A percentile compares a stretch with the other conserved stretches of the same genome.
These are phyloP conservation scores for Dunckerocampus dactyliophorus DNA, from an alignment of 2,113 vertebrate species.

Conservation along the genomic window DNA sequence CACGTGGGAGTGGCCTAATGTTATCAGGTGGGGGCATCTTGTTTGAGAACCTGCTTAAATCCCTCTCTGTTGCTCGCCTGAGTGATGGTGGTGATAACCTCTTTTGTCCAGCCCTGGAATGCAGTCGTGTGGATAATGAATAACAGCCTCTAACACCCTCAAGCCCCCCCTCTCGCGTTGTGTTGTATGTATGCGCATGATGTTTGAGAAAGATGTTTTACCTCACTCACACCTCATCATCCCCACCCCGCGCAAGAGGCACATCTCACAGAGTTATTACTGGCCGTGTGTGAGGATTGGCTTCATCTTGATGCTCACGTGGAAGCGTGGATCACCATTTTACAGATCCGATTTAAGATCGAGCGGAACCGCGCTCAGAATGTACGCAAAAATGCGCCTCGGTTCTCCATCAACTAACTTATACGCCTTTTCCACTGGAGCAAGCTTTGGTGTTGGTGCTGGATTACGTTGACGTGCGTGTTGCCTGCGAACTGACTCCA, in stretches of 20 bases:
- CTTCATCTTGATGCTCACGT: too few species aligned
- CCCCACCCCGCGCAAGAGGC: constrained; percentile 7
- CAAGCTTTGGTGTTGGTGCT: too few species aligned
- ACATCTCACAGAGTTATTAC: constrained; percentile 26
- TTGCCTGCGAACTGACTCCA: too few species aligned
- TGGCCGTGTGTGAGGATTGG: constrained; percentile 14
- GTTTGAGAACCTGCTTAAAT: constrained; percentile 70
- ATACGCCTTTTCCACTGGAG: too few species aligned
- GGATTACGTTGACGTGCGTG: too few species aligned
- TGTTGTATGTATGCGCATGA: constrained; percentile 47
- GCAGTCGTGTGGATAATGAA: constrained; percentile 72
- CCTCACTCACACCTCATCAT: constrained; percentile 42
- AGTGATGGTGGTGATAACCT: constrained; percentile 70
- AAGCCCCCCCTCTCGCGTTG: constrained; percentile 35
- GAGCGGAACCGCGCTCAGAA: too few species aligned
- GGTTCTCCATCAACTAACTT: too few species aligned
- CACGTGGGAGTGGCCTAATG: constrained; percentile 71
- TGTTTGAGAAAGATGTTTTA: constrained; percentile 57
- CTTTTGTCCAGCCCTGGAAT: constrained; percentile 68
- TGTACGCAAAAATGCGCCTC: too few species aligned
- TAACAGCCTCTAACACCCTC: constrained; percentile 67
- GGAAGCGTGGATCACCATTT: too few species aligned
- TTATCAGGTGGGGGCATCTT: constrained; percentile 75
- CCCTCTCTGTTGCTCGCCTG: constrained; percentile 48
- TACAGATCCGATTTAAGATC: too few species aligned